Percentiles rank a stretch among this genome's conserved stretches.
phyloP scores from a whole-genome alignment of 2,113 vertebrate species.

The Spermophilus dauricus region DNA sequence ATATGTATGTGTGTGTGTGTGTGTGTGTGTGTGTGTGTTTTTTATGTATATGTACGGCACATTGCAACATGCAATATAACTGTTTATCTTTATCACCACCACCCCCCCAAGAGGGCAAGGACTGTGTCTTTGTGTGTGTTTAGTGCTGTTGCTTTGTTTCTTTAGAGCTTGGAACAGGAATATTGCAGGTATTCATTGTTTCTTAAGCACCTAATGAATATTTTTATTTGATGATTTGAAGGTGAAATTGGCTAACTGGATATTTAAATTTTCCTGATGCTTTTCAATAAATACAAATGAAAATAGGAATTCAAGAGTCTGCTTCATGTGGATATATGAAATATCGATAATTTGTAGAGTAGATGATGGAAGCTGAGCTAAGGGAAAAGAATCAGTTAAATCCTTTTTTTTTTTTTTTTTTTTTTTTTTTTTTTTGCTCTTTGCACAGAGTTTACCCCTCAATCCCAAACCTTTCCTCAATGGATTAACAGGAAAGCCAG shows the following conservation, averaged over 20 bases:
- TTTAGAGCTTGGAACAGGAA: neutral
- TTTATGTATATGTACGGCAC: neutral
- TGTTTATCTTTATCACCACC: neutral
- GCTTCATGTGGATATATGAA: neutral
- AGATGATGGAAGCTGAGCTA: neutral
- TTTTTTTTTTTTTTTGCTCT: neutral
- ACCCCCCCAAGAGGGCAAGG: neutral
- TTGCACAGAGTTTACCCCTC: slow-evolving; percentile 95
- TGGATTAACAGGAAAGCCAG: slow-evolving; percentile 97
- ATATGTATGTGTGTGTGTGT: too few relatives aligned
- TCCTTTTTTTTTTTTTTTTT: neutral
- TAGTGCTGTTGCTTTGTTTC: neutral
- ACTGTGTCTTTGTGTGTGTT: neutral
- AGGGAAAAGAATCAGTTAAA: neutral
- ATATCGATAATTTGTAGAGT: slow-evolving; percentile 2
- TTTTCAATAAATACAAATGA: slow-evolving; percentile 27
- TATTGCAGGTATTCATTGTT: neutral
- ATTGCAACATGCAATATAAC: neutral
- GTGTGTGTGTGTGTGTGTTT: too few relatives aligned
- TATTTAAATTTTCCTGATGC: slow-evolving; percentile 9
- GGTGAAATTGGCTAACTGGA: neutral
- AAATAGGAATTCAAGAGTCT: neutral
- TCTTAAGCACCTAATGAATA: slow-evolving; percentile 19
- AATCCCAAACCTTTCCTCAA: slow-evolving; percentile 99
- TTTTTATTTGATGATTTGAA: slow-evolving; percentile 7